phyloP scores from a whole-genome alignment of 2,888 invertebrate genomes.

The Sesia apiformis region DNA sequence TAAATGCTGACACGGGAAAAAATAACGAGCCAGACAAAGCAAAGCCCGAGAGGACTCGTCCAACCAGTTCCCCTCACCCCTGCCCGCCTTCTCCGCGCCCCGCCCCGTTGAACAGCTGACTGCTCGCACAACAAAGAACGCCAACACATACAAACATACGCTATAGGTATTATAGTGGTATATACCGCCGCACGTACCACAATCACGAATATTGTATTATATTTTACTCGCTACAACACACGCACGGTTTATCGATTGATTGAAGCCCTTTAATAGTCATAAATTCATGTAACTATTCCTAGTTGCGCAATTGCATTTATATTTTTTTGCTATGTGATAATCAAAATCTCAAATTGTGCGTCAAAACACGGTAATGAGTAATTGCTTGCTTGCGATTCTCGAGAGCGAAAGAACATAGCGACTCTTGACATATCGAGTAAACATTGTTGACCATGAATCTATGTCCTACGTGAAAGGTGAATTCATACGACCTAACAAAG shows the following conservation, averaged over 20 bases:
- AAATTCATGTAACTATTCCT: too few species aligned
- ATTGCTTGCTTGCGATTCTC: too few species aligned
- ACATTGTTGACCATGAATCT: constrained; percentile 40
- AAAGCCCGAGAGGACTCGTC: constrained; percentile 15
- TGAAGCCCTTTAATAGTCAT: not conserved
- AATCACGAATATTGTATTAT: too few species aligned
- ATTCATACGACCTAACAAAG: constrained; percentile 37
- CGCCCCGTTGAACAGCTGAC: constrained; percentile 53
- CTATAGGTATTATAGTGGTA: too few species aligned
- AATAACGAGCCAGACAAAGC: not conserved
- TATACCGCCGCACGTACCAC: too few species aligned
- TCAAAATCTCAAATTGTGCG: too few species aligned
- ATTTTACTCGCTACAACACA: constrained; percentile 5
- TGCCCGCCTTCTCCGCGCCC: constrained; percentile 10
- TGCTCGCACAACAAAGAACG: constrained; percentile 57
- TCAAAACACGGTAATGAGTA: too few species aligned
- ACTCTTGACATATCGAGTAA: constrained; percentile 16
- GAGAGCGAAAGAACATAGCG: not conserved
- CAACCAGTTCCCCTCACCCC: constrained; percentile 37
- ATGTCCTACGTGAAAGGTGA: constrained; percentile 23
- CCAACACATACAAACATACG: constrained; percentile 8
- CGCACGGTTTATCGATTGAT: constrained; percentile 7
- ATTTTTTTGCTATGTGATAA: too few species aligned
- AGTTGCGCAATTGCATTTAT: too few species aligned
- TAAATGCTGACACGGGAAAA: not conserved